Percentiles rank a stretch among this genome's conserved stretches.
These are phyloP conservation scores for Oxystoma pomonae DNA, from an alignment of 2,888 invertebrate species.

Conservation along the genomic window DNA sequence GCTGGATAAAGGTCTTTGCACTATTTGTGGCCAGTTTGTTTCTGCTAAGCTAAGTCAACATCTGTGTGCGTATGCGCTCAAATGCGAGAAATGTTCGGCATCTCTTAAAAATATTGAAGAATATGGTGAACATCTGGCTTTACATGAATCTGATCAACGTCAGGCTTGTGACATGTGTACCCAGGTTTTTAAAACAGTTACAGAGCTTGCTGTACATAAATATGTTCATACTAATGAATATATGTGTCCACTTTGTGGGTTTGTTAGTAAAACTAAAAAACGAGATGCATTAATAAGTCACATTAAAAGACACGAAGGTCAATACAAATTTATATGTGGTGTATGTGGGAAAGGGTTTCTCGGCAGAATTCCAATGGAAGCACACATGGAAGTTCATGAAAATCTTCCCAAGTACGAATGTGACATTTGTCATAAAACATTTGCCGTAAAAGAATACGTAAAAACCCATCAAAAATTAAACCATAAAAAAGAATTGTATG, in stretches of 20 bases:
- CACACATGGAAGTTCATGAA: conserved; percentile 39
- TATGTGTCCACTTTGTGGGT: conserved; percentile 31
- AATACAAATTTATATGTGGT: conserved; percentile 33
- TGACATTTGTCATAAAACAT: conserved; percentile 39
- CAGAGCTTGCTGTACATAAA: conserved; percentile 32
- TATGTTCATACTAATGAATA: conserved; percentile 28
- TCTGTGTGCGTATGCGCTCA: too few relatives aligned
- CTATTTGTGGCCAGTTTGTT: too few relatives aligned
- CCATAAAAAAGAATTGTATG: conserved; percentile 38
- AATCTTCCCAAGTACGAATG: conserved; percentile 38
- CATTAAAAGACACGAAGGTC: conserved; percentile 32
- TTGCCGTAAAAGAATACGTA: conserved; percentile 35
- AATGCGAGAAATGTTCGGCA: not conserved
- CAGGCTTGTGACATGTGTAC: conserved; percentile 31
- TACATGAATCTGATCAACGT: not conserved
- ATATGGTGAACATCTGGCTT: not conserved
- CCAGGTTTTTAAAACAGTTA: conserved; percentile 30
- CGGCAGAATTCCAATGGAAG: conserved; percentile 28
- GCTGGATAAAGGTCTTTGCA: too few relatives aligned
- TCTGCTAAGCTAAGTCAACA: too few relatives aligned
- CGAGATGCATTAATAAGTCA: conserved; percentile 30
- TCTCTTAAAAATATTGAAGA: not conserved
- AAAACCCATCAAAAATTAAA: conserved; percentile 36
- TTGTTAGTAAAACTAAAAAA: conserved; percentile 25
- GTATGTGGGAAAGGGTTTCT: conserved; percentile 38